These are phyloP conservation scores for Apodemia mormo DNA, from an alignment of 2,888 invertebrate genomes.

Conservation along the genomic window DNA sequence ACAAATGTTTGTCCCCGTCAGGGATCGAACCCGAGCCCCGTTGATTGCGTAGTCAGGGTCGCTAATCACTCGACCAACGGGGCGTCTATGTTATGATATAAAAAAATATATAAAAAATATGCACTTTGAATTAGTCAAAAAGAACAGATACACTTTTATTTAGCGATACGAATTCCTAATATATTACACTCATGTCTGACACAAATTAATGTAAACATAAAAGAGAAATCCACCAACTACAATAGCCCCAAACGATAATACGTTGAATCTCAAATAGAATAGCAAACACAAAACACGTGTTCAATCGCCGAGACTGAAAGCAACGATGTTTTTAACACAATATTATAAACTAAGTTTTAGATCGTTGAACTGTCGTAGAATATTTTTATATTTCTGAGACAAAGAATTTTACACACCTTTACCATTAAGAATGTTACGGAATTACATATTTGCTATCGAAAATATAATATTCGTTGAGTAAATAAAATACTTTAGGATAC, in stretches of 20 bases:
- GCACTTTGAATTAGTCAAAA: not conserved
- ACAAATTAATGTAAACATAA: constrained; percentile 35
- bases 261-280: constrained; percentile 39
- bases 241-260: constrained; percentile 37
- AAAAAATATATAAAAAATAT: too few relatives aligned
- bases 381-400: constrained; percentile 5
- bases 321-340: constrained; percentile 23
- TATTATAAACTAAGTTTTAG: constrained; percentile 19
- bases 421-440: not conserved
- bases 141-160: not conserved
- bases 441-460: constrained; percentile 16
- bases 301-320: constrained; percentile 27
- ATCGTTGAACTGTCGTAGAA: constrained; percentile 22
- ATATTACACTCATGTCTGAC: constrained; percentile 31
- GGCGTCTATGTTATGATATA: too few relatives aligned
- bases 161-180: constrained; percentile 31
- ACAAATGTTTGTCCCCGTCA: too few relatives aligned
- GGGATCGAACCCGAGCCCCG: too few relatives aligned
- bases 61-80: too few relatives aligned
- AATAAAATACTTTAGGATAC: not conserved
- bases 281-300: constrained; percentile 39
- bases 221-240: constrained; percentile 34
- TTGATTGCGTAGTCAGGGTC: too few relatives aligned
- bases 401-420: not conserved
- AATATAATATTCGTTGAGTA: not conserved